Conservation (phyloP, 2,113 vertebrate genomes). For the Scomber colias region DNA sequence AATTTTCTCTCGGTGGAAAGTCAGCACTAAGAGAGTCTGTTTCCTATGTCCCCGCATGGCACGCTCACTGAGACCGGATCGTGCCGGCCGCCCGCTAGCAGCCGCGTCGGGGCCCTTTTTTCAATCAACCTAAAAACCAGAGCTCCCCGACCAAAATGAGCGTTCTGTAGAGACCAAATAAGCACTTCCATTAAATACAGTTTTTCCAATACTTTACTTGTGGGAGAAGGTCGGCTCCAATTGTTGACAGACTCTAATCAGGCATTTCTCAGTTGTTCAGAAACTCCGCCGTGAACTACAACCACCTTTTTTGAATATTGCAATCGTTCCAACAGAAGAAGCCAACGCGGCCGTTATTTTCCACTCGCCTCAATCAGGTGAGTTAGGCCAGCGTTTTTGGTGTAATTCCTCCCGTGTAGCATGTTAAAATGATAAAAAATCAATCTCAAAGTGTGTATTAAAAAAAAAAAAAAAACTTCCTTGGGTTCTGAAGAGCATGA, state of each 20-base stretch:
- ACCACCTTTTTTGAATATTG: background rate
- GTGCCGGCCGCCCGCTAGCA: too few relatives aligned
- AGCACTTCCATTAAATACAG: background rate
- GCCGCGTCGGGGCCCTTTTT: slow-evolving; percentile 14
- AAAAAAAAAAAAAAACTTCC: background rate
- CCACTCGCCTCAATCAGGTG: background rate
- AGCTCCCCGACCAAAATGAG: slow-evolving; percentile 10
- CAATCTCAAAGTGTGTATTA: slow-evolving; percentile 13
- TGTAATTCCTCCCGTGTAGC: background rate
- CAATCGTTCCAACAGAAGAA: background rate
- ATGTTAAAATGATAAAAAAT: background rate
- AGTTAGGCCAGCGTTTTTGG: slow-evolving; percentile 12
- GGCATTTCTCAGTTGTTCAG: background rate
- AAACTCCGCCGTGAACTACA: background rate
- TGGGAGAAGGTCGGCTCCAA: background rate
- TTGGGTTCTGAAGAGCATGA: slow-evolving; percentile 19
- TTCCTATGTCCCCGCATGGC: slow-evolving; percentile 18
- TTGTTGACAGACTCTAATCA: slow-evolving; percentile 2
- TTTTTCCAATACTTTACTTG: slow-evolving; percentile 5
- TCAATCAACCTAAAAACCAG: slow-evolving; percentile 3
- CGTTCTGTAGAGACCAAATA: slow-evolving; percentile 22
- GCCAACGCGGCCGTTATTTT: background rate
- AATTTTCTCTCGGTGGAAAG: slow-evolving; percentile 56
- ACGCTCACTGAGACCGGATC: background rate
- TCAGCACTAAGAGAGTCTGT: slow-evolving; percentile 49